A percentile compares a stretch with the other conserved stretches of the same genome.
These are phyloP conservation scores for Anas bahamensis DNA, from an alignment of 2,797 vertebrate species.

Conservation along the genomic window DNA sequence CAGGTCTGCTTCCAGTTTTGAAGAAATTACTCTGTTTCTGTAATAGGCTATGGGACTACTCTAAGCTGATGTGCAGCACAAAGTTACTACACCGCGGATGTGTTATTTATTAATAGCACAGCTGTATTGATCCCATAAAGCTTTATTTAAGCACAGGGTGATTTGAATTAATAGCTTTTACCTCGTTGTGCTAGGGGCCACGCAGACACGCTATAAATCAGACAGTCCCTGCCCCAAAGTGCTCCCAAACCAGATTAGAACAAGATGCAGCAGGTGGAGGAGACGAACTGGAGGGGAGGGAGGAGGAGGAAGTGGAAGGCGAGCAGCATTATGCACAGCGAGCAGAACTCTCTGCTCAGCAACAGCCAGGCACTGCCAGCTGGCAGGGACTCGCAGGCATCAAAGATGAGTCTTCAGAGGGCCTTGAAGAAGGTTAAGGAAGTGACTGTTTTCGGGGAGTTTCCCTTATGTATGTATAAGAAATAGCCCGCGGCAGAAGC, in stretches of 20 bases:
- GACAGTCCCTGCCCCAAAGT: constrained; percentile 61
- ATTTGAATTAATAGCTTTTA: constrained; percentile 54
- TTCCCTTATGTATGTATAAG: constrained; percentile 49
- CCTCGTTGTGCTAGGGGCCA: constrained; percentile 38
- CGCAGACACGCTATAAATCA: constrained; percentile 57
- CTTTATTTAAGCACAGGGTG: constrained; percentile 28
- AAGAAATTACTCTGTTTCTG: not conserved
- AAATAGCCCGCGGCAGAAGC: constrained; percentile 33
- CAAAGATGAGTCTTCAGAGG: constrained; percentile 39
- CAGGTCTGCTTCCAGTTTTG: not conserved
- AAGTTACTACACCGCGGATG: not conserved
- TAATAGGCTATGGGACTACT: not conserved
- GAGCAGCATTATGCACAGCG: not conserved
- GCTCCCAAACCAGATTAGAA: constrained; percentile 59
- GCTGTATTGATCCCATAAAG: constrained; percentile 53
- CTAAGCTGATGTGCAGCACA: not conserved
- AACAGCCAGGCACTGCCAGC: constrained; percentile 39
- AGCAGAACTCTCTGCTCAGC: constrained; percentile 64
- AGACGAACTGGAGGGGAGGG: constrained; percentile 50
- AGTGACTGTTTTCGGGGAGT: constrained; percentile 58
- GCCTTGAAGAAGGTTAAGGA: constrained; percentile 37
- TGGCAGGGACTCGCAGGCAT: constrained; percentile 48
- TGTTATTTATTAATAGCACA: constrained; percentile 23
- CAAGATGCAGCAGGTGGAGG: constrained; percentile 68
- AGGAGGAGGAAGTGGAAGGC: constrained; percentile 57